A percentile compares a stretch with the other conserved stretches of the same genome.
phyloP scores from a whole-genome alignment of 2,113 vertebrate species.

The Rostratula benghalensis region DNA sequence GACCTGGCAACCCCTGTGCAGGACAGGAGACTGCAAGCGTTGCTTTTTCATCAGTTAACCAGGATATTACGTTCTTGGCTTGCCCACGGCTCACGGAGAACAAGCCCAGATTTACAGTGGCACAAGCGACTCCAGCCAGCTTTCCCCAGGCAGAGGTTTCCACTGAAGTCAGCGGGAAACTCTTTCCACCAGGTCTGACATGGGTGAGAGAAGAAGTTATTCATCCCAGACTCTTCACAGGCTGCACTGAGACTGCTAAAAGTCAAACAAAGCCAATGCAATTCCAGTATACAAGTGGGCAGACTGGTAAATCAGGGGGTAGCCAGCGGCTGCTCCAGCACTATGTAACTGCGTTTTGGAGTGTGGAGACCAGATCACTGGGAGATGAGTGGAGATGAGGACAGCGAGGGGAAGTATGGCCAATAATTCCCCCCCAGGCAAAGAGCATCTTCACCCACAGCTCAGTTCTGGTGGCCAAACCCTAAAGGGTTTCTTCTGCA shows the following conservation, averaged over 20 bases:
- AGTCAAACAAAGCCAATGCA: neutral
- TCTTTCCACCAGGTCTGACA: neutral
- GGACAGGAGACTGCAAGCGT: neutral
- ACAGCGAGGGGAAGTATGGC: neutral
- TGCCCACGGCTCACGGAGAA: accelerated
- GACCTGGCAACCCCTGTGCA: neutral
- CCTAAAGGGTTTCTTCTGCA: accelerated
- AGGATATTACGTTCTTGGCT: neutral
- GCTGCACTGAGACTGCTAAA: neutral
- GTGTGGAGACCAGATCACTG: accelerated
- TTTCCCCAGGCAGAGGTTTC: neutral
- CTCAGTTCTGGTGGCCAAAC: neutral
- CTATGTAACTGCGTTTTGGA: accelerated
- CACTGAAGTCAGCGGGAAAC: conserved; percentile 16
- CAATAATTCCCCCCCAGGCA: neutral
- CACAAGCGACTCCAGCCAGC: accelerated
- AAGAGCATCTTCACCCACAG: neutral
- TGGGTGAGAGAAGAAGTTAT: neutral
- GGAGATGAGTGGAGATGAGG: accelerated
- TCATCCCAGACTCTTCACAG: neutral
- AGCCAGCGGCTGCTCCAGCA: accelerated
- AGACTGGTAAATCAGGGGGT: neutral
- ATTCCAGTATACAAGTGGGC: neutral
- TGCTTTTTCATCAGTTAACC: neutral
- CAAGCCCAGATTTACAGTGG: neutral